A percentile compares a stretch with the other conserved stretches of the same genome.
Evolutionary conservation across 2,888 invertebrate species (phyloP).

Genomic region (Epinotia bilunana): DNA sequence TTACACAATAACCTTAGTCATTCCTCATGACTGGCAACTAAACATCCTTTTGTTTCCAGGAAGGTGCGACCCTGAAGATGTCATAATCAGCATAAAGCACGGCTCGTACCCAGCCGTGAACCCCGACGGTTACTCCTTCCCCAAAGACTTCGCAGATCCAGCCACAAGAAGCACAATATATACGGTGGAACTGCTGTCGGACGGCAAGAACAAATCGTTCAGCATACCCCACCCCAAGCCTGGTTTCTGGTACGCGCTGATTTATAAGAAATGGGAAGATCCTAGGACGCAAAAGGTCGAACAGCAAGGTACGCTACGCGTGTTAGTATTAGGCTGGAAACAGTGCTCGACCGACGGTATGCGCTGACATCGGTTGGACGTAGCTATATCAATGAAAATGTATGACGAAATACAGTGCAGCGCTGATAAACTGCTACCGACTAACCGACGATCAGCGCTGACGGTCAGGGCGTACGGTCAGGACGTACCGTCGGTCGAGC

Average conservation of each 20-base stretch:
- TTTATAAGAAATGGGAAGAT: slow-evolving; percentile 91
- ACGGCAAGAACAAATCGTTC: slow-evolving; percentile 85
- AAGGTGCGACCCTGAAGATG: slow-evolving; percentile 85
- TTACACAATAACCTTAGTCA: not conserved
- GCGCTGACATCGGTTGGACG: too few species aligned
- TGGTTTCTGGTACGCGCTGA: slow-evolving; percentile 92
- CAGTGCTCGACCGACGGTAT: too few species aligned
- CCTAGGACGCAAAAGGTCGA: slow-evolving; percentile 88
- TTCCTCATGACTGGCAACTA: not conserved
- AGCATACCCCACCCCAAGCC: slow-evolving; percentile 87
- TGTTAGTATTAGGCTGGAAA: too few species aligned
- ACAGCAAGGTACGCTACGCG: slow-evolving; percentile 87
- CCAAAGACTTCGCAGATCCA: slow-evolving; percentile 85
- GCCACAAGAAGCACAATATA: slow-evolving; percentile 78
- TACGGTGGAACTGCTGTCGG: slow-evolving; percentile 85
- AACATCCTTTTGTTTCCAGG: slow-evolving; percentile 64
- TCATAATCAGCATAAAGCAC: slow-evolving; percentile 89
- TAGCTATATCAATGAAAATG: too few species aligned
- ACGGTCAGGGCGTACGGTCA: too few species aligned
- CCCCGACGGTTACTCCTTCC: slow-evolving; percentile 91
- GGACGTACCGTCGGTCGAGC: too few species aligned
- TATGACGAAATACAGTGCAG: too few species aligned
- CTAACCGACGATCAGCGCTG: too few species aligned
- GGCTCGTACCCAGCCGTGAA: slow-evolving; percentile 93
- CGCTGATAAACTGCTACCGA: too few species aligned